Evolutionary conservation across 2,113 vertebrate species (phyloP).

Genomic region (Butastur rufipennis): DNA sequence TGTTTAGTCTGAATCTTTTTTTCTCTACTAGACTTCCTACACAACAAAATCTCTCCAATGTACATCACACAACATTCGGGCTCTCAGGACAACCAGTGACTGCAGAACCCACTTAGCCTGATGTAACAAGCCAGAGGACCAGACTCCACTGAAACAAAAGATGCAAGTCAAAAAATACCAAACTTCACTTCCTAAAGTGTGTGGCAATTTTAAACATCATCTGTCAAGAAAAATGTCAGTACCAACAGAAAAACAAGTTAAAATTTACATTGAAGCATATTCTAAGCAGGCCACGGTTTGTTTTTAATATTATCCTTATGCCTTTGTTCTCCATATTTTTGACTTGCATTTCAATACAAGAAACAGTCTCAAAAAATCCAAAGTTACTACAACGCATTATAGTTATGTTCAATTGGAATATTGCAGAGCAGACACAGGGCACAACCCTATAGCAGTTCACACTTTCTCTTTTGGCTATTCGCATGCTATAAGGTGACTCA

Average conservation of each 20-base stretch:
- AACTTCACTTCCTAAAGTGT: not conserved
- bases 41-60: not conserved
- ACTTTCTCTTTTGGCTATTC: not conserved
- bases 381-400: not conserved
- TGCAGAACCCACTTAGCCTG: not conserved
- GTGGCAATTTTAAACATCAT: not conserved
- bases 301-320: not conserved
- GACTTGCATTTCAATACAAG: not conserved
- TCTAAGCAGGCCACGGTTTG: not conserved
- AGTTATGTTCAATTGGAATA: not conserved
- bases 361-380: not conserved
- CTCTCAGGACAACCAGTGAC: not conserved
- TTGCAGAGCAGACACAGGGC: not conserved
- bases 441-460: not conserved
- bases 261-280: not conserved
- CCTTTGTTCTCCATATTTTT: not conserved
- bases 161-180: not conserved
- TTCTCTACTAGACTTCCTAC: not conserved
- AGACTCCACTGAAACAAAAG: not conserved
- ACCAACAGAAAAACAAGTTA: not conserved
- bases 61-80: not conserved
- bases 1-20: not conserved
- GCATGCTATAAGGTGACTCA: fast-evolving
- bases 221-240: not conserved
- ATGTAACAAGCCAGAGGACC: not conserved